Evolutionary conservation across 2,888 invertebrate genomes (phyloP), one percentile per base, ranked within the genome.

Genomic region (Melipona bicolor): DNA sequence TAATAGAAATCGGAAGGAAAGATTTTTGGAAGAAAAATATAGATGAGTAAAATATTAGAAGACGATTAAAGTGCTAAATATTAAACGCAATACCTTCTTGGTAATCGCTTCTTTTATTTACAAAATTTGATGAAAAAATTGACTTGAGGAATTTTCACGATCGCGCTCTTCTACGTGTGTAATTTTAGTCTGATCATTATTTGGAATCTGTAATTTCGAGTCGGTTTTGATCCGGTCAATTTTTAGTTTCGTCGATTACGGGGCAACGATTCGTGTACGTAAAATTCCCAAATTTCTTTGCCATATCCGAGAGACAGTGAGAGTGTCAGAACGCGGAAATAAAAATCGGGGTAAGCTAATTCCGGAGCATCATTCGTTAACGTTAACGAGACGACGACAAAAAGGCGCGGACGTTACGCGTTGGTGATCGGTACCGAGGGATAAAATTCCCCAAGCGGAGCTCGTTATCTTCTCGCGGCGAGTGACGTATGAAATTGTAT

Each of bases 401-500:
- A 84, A 87, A 84, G 79, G 69, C 73, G 9, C 65, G 43, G 68
- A 70, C 67, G 79, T 83, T 72, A 81, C 76, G 81, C 68, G 11
- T 43, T 43, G 43, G 59, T 72, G 82, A 83, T 81, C 77, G 73
- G 70, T 68, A 76, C 52, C 54, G 59, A 72, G 68, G 73, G 81
- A 79, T 79, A 75, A 85, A 81, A 27, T 27, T 88, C 69, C 68
- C 67, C 74, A 79, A 61, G 79, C 27, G 67, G 52, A 68, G 32
- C 79, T 83, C 83, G 87, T 86, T 87, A 84, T 83, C 88, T 75
- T 79, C 78, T 76, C 71, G 69, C 74, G 67, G 36, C 68, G 67
- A 81, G 71, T 78, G 78, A 83, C 83, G 85, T 83, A 77, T 72
- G 85, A 82, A 89, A 88, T 88, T 88, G 77, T 87, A 79, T 79